Base-by-base conservation (phyloP, 2,113 vertebrate species). In the Lepidothrix coronata region DNA sequence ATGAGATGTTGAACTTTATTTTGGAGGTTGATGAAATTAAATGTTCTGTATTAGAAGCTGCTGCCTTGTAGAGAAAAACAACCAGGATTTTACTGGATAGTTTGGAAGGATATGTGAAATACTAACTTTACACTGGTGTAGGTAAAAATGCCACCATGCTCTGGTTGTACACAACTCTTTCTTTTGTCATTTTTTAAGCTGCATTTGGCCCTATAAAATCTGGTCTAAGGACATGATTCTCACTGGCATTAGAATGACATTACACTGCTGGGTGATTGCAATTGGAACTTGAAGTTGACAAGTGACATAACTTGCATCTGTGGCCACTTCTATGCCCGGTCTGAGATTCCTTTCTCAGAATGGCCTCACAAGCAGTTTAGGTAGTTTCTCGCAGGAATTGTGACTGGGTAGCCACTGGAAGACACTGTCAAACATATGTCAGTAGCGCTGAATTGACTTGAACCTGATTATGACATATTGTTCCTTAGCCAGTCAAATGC, bases 1-100 rank as follows among this genome's bases (percentile, higher is more conserved):
- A 21, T 80, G 71, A 93, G 91, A 82, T 65, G 52, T 66, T 93
- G 89, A 96, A 82, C 77, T 87, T 63, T 76, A n/a, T 95, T 91
- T 89, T 48, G 43, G 48, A 43, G 27, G 37, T 28, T 77, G 66
- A 79, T 93, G 71, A 75, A 80, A 77, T 75, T 65, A 87, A 37
- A 79, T 85, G 39, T 72, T 63, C 95, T 70, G 71, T 86, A 82
- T 81, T 75, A 77, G 52, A 90, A 70, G 37, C 35, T 70, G 65
- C 57, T 57, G 41, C 58, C 49, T 76, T 67, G 62, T 52, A 33
- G 89, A 91, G 72, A 86, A 79, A 90, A 88, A 19, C 37, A 84
- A 33, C 17, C 28, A 49, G 62, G 62, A 67, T 68, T 54, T 87
- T 96, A 65, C 49, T 1, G 1, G 12, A 41, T 25, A 43, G 14